phyloP scores from a whole-genome alignment of 2,797 vertebrate genomes.

The Argyrosomus regius region DNA sequence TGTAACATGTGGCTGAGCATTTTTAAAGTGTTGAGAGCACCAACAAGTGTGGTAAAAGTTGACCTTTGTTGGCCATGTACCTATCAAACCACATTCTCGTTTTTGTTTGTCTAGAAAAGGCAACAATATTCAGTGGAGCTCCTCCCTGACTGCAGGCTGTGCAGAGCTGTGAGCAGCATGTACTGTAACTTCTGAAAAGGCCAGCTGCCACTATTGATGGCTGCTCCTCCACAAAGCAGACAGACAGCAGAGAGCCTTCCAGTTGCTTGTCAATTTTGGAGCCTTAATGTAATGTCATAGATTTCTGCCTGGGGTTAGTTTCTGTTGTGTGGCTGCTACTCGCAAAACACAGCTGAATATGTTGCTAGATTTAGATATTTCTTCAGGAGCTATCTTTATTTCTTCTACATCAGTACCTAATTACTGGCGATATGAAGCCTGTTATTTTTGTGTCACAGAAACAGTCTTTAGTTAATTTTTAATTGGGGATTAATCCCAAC shows the following conservation, averaged over 20 bases:
- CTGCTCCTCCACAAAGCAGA: conserved; percentile 64
- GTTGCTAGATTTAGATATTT: conserved; percentile 41
- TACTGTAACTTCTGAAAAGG: conserved; percentile 66
- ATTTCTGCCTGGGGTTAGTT: conserved; percentile 74
- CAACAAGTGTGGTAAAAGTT: conserved; percentile 16
- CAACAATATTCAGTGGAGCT: conserved; percentile 43
- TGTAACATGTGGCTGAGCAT: neutral
- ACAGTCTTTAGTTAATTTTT: neutral
- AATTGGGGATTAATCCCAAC: neutral
- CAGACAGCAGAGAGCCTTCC: conserved; percentile 64
- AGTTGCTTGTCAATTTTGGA: conserved; percentile 67
- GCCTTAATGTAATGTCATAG: conserved; percentile 74
- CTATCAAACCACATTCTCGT: conserved; percentile 37
- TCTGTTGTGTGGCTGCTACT: conserved; percentile 44
- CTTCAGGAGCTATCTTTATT: conserved; percentile 8
- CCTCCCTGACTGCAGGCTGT: conserved; percentile 68
- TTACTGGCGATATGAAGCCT: neutral
- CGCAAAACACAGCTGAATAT: conserved; percentile 35
- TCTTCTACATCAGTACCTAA: neutral
- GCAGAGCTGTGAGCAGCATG: conserved; percentile 45
- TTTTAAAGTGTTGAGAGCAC: conserved; percentile 7
- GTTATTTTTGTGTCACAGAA: conserved; percentile 5
- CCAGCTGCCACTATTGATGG: conserved; percentile 71
- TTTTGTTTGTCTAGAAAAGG: conserved; percentile 59
- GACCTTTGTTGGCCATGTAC: conserved; percentile 26